Evolutionary conservation across 2,888 invertebrate genomes (phyloP).

Genomic region (Cosmia pyralina): DNA sequence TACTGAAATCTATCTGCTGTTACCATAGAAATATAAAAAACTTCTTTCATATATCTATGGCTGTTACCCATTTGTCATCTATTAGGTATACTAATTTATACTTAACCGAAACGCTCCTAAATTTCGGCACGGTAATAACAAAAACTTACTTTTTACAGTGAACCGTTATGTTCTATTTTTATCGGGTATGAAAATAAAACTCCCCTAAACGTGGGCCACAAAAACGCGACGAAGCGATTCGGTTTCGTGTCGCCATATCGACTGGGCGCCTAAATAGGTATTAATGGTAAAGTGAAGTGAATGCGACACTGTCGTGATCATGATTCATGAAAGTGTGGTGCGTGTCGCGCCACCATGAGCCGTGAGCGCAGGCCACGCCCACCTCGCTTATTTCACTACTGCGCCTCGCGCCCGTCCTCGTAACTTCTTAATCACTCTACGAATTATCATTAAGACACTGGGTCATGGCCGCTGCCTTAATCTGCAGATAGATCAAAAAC

Average conservation of each 20-base stretch:
- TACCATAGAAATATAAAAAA: too few relatives aligned
- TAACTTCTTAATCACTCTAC: slow-evolving; percentile 63
- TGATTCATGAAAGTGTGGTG: slow-evolving; percentile 59
- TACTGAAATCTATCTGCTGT: slow-evolving; percentile 7
- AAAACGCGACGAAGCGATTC: slow-evolving; percentile 22
- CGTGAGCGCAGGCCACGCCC: slow-evolving; percentile 59
- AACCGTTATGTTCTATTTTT: slow-evolving; percentile 21
- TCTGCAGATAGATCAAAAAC: slow-evolving; percentile 63
- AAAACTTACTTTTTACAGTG: slow-evolving; percentile 8
- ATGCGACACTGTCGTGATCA: slow-evolving; percentile 58
- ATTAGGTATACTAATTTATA: slow-evolving; percentile 22
- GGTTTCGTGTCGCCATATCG: slow-evolving; percentile 38
- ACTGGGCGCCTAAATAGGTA: slow-evolving; percentile 47
- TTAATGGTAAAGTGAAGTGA: slow-evolving; percentile 52
- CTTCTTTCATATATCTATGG: too few relatives aligned
- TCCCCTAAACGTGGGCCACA: slow-evolving; percentile 1
- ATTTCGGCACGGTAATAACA: not conserved
- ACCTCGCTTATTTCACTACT: slow-evolving; percentile 34
- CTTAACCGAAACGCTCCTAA: not conserved
- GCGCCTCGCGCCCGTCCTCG: slow-evolving; percentile 30
- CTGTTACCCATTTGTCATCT: slow-evolving; percentile 20
- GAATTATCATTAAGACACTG: slow-evolving; percentile 63
- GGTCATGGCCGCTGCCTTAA: slow-evolving; percentile 66
- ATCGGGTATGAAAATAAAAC: slow-evolving; percentile 43
- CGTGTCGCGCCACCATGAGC: slow-evolving; percentile 64